Evolutionary conservation across 2,888 invertebrate species (phyloP).

Genomic region (Prosapia bicincta): DNA sequence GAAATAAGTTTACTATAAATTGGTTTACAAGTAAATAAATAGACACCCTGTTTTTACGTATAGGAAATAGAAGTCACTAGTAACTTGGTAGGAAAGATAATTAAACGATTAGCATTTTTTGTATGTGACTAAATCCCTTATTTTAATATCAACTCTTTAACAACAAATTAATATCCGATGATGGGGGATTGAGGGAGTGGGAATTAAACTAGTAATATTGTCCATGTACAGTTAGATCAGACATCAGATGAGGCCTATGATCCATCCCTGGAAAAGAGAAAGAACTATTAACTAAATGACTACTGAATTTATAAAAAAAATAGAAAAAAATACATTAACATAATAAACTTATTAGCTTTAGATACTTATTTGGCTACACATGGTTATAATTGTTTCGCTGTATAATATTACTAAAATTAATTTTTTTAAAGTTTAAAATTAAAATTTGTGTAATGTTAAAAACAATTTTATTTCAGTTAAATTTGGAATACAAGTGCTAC

Average conservation of each 20-base stretch:
- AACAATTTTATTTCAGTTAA: too few species aligned
- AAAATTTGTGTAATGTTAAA: too few species aligned
- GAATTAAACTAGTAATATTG: neutral
- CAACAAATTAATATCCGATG: neutral
- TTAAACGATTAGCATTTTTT: neutral
- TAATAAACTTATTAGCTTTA: too few species aligned
- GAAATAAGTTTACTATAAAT: neutral
- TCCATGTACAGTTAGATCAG: neutral
- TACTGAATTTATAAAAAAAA: too few species aligned
- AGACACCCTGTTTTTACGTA: conserved; percentile 1
- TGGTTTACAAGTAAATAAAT: neutral
- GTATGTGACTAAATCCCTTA: neutral
- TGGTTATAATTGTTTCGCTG: too few species aligned
- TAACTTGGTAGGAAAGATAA: neutral
- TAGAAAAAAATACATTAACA: too few species aligned
- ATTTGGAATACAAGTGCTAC: too few species aligned
- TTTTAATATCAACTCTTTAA: neutral
- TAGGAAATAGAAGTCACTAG: neutral
- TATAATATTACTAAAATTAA: too few species aligned
- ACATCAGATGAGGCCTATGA: conserved; percentile 6
- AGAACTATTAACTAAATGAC: too few species aligned
- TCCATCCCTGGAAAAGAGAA: conserved; percentile 10
- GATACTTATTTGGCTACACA: too few species aligned
- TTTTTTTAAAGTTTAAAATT: too few species aligned
- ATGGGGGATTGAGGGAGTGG: neutral